Conservation (phyloP, 2,888 invertebrate genomes). For the Drosophila algonquin region DNA sequence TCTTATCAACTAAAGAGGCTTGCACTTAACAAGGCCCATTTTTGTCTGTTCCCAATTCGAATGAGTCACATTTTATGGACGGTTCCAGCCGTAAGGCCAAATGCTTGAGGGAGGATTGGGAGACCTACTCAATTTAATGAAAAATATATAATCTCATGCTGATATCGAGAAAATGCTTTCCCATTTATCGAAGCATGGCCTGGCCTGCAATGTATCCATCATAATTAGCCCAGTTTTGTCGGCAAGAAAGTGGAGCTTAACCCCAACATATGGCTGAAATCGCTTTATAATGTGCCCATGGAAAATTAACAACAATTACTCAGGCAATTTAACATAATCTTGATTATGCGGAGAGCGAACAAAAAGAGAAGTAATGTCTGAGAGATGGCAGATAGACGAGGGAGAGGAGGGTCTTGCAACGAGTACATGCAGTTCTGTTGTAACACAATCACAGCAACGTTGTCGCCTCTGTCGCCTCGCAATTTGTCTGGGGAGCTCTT, state of each 20-base stretch:
- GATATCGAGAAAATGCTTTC: conserved; percentile 24
- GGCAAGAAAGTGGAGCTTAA: conserved; percentile 70
- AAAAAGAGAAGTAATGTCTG: conserved; percentile 25
- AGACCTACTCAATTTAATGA: conserved; percentile 8
- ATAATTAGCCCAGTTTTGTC: conserved; percentile 67
- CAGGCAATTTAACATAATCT: conserved; percentile 78
- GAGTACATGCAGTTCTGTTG: conserved; percentile 48
- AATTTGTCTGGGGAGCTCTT: conserved; percentile 65
- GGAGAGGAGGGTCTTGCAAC: conserved; percentile 20
- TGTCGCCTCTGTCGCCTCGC: conserved; percentile 54
- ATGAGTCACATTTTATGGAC: conserved; percentile 2
- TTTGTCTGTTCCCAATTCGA: background rate
- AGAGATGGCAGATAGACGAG: conserved; percentile 10
- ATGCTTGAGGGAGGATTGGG: background rate
- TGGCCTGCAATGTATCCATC: conserved; percentile 63
- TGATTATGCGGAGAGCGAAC: conserved; percentile 57
- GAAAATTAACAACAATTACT: conserved; percentile 77
- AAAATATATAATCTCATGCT: conserved; percentile 13
- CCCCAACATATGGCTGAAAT: conserved; percentile 63
- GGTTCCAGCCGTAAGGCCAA: background rate
- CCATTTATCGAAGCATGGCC: conserved; percentile 26
- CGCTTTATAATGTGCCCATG: conserved; percentile 71
- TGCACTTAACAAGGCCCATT: conserved; percentile 1
- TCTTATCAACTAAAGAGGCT: conserved; percentile 5
- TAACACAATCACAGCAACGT: conserved; percentile 41